Conservation (phyloP, 1,140 invertebrate species). For the Sitobion miscanthi region DNA sequence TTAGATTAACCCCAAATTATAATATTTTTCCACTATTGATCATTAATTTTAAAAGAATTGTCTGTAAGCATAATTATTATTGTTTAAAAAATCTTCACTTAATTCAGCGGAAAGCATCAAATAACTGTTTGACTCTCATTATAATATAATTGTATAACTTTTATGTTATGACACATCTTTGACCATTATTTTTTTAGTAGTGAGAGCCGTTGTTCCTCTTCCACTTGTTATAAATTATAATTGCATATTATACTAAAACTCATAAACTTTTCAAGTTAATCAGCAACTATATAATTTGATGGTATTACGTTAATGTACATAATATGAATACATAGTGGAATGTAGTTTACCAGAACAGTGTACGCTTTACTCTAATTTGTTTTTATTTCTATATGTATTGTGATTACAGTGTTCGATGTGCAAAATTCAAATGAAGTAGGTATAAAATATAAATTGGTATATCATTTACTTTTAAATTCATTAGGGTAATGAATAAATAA, state of each 20-base stretch:
- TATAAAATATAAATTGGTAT: neutral
- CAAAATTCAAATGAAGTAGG: neutral
- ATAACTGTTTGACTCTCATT: neutral
- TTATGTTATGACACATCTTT: neutral
- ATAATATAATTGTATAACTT: neutral
- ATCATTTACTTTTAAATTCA: neutral
- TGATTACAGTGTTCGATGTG: neutral
- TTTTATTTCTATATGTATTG: neutral
- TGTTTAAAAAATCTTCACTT: neutral
- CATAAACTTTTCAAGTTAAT: slow-evolving; percentile 5
- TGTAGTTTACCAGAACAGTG: neutral
- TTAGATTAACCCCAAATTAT: neutral
- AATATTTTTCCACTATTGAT: neutral
- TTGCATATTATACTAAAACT: slow-evolving; percentile 12
- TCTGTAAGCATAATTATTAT: neutral
- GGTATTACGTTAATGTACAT: slow-evolving; percentile 12
- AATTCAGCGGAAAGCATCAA: neutral
- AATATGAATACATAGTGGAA: neutral
- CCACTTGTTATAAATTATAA: slow-evolving; percentile 13
- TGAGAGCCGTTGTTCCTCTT: neutral
- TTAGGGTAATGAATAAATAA: neutral
- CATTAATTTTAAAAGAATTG: neutral
- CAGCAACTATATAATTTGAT: neutral
- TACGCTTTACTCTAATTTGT: neutral
- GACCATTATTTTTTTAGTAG: slow-evolving; percentile 1